Evolutionary conservation across 2,113 vertebrate genomes (phyloP), one percentile per base, ranked within the genome.

Genomic region (Datnioides undecimradiatus): DNA sequence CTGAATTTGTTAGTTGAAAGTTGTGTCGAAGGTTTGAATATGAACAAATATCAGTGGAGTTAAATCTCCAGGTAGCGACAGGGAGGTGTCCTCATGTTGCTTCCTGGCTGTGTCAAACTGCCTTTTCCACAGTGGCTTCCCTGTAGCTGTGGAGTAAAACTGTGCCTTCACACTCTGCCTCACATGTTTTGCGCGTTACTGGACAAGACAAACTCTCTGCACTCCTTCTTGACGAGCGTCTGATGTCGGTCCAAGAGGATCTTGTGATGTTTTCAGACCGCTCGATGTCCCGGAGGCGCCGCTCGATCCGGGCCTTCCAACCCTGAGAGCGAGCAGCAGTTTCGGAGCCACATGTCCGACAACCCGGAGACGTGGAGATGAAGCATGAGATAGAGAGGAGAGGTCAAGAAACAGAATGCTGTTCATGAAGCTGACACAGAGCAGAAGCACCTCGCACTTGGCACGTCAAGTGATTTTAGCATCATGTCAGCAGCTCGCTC

Each of bases 201-300:
- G 52, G 43, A 36, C 0, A 1, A n/a, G 16, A 16, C 17, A 25
- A 40, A 57, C 49, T 7, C 12, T 1, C 33, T 33, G 23, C 34
- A 0, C 49, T 49, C 38, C 57, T 17, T n/a, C 62, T 54, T 43
- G 45, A 57, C 41, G 6, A 7, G n/a, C 60, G 70, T 84, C 60
- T 82, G 40, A 78, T 55, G 55, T 69, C 14, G 10, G 27, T 73
- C 76, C 51, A 83, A 71, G 23, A 73, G 31, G 68, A 62, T 69
- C 82, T 68, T 72, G 72, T 85, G 79, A 75, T 77, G 79, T 68
- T 83, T 85, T 77, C 33, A 45, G 73, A 71, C 4, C 68, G 38
- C 59, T 57, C 2, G 14, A 59, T 73, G 70, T 76, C 68, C 84
- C 27, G 1, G 27, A 73, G 64, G 64, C 76, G 17, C 49, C 10